phyloP scores from a whole-genome alignment of 2,797 vertebrate species.

The Netta rufina region DNA sequence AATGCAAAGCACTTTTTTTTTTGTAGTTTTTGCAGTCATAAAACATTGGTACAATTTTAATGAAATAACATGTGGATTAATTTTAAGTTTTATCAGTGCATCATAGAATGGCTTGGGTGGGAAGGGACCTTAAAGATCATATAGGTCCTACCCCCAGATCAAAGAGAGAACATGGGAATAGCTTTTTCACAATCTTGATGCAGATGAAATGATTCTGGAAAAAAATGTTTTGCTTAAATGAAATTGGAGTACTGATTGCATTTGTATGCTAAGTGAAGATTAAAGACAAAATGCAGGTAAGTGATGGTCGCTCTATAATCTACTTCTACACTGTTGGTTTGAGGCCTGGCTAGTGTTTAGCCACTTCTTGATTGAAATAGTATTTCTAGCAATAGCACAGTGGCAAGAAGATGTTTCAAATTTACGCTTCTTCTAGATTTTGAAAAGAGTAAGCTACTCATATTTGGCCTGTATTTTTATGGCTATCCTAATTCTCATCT shows the following conservation, averaged over 20 bases:
- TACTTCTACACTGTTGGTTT: neutral
- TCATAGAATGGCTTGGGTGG: too few relatives aligned
- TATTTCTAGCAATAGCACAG: neutral
- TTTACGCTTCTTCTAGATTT: neutral
- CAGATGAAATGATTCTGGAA: neutral
- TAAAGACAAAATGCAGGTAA: neutral
- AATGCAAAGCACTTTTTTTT: neutral
- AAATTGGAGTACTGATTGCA: neutral
- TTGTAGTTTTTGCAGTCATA: neutral
- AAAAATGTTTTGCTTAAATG: slow-evolving; percentile 17
- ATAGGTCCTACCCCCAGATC: neutral
- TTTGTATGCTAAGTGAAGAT: neutral
- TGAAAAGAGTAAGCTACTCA: slow-evolving; percentile 16
- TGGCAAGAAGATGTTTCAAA: neutral
- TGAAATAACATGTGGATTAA: neutral
- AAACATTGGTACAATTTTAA: neutral
- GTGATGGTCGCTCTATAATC: neutral
- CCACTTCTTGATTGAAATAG: slow-evolving; percentile 6
- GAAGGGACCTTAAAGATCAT: too few relatives aligned
- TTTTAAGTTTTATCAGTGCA: neutral
- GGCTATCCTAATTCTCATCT: slow-evolving; percentile 3
- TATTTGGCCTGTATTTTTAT: neutral
- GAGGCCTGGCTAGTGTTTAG: neutral
- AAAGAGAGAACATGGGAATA: neutral
- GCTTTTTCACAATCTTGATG: neutral